Base-by-base conservation (phyloP, 64 coral and sea anemone species). In the Porites australiensis region DNA sequence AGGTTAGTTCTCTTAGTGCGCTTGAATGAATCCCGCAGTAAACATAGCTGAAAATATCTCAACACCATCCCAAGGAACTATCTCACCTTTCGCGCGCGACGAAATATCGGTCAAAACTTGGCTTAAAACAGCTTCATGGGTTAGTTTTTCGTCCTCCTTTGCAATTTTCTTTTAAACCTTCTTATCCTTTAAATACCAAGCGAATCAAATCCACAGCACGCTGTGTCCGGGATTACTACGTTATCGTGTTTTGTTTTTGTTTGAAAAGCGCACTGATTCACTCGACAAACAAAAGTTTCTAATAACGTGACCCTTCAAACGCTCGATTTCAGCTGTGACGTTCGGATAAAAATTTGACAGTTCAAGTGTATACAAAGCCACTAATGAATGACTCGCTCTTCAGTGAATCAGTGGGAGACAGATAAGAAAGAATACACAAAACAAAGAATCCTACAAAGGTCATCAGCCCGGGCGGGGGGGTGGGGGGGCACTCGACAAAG, bases 181-280 rank as follows among this genome's bases (percentile, higher is more conserved):
- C 16, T 47, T 21, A 84, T 84, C 13, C 45, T 69, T 19, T 15
- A n/a, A 65, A 69, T 65, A 51, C 47, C 61, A 65, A 51, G 52
- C 69, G 7, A 68, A 69, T 68, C 63, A 65, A 51, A 2, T 64
- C 22, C 19, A 67, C 19, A 64, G 63, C 27, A 1, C 46, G 19
- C 81, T 50, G 45, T 51, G 47, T 19, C 45, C 18, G 51, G n/a
- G 62, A 68, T 49, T 63, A 67, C 8, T 68, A 16, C 62, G 50
- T 55, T 58, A 78, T 78, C 18, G 58, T 46, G 16, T 61, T 66
- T 83, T 83, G 81, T 83, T 68, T 83, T 83, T 63, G 62, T 68
- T 83, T 83, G 81, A 83, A 83, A 66, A 21, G 14, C 7, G 61
- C 47, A 50, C 45, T 7, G 63, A 49, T 84, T 84, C 59, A 63